Conservation (phyloP, 2,797 vertebrate genomes). For the Chiloscyllium punctatum region DNA sequence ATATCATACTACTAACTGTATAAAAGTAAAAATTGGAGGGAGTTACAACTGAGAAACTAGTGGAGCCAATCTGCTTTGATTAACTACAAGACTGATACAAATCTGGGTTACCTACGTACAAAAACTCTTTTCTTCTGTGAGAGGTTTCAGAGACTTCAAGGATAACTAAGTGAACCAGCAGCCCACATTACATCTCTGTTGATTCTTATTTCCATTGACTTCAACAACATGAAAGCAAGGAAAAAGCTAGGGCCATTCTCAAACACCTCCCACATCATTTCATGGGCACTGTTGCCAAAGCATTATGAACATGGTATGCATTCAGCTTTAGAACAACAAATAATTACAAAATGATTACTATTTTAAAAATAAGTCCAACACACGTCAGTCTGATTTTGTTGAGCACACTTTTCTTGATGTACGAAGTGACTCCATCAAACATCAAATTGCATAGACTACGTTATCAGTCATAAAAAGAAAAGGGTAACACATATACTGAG, state of each 20-base stretch:
- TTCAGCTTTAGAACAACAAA: background rate
- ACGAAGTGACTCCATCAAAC: background rate
- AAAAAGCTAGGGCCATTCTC: background rate
- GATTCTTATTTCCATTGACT: background rate
- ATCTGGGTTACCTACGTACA: background rate
- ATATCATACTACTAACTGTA: background rate
- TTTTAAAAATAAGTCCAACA: constrained; percentile 7
- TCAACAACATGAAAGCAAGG: background rate
- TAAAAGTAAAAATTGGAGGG: background rate
- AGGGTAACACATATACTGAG: background rate
- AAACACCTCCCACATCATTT: background rate
- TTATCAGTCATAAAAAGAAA: background rate
- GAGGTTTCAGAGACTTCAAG: background rate
- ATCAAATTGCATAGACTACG: background rate
- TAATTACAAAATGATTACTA: background rate
- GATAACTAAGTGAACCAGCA: background rate
- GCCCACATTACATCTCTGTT: background rate
- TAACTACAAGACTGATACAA: background rate
- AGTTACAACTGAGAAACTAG: background rate
- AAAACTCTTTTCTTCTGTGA: background rate
- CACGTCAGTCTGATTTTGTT: background rate
- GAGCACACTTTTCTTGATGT: background rate
- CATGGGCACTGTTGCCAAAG: background rate
- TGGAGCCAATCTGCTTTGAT: background rate
- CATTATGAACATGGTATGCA: background rate